Base-by-base conservation (phyloP, 2,113 vertebrate species). In the Crypturellus undulatus region DNA sequence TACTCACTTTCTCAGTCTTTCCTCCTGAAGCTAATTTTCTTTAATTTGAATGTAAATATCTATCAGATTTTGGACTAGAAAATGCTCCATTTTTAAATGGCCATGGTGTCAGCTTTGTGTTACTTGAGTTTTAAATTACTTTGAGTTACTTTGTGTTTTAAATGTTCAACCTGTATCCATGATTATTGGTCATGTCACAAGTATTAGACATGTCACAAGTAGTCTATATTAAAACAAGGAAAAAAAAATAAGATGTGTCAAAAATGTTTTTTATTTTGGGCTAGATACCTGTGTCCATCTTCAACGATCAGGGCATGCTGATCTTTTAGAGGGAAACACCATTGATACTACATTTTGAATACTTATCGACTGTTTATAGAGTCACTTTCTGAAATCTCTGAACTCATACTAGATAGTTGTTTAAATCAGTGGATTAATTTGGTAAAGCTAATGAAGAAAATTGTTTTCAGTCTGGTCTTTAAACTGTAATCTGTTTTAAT, bases 281-380 rank as follows among this genome's bases (percentile, higher is more conserved):
- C 3, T 1, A 87, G 25, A 67, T 18, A 42, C 40, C 19, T 71
- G 65, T 68, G 49, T 34, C 32, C 1, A 2, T 73, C 10, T 36
- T 70, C 6, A 73, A 3, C 2, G 7, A 42, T 59, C 60, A 68
- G 12, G 28, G 8, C 4, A n/a, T 0, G 0, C 63, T 34, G 62
- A 25, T 42, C 1, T 58, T 84, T 58, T 25, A 47, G 25, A 26
- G 28, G 5, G n/a, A 77, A 73, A 3, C 4, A 22, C 8, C 11
- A 42, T 67, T 78, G 1, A 20, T 49, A 30, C 20, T 63, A 58
- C n/a, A 12, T 40, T 13, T 0, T 32, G 5, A 76, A 68, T 58
- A 45, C 36, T 24, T 5, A 40, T 2, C 30, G 8, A 11, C 17
- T 40, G 11, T 65, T 90, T 36, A 24, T 63, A 28, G 5, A 49